Percentiles rank a stretch among this genome's conserved stretches.
Conservation (phyloP, 2,888 invertebrate genomes). For the Cheilosia urbana region DNA sequence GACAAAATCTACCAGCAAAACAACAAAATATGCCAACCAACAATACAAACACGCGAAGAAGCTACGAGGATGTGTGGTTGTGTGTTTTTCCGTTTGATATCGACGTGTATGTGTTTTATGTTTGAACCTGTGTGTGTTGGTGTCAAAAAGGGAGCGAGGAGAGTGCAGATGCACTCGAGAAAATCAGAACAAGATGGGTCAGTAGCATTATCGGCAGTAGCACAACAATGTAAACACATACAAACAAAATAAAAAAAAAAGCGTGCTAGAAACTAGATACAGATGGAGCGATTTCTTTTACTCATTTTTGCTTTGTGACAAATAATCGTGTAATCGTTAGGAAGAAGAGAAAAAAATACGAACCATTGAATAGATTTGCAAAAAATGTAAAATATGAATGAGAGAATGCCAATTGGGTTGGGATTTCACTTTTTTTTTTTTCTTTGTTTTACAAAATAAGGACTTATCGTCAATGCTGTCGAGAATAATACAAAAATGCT, state of each 20-base stretch:
- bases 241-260: not conserved
- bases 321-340: constrained; percentile 73
- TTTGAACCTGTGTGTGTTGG: not conserved
- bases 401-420: constrained; percentile 53
- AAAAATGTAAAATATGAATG: constrained; percentile 62
- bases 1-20: constrained; percentile 30
- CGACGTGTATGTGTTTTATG: not conserved
- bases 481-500: constrained; percentile 59
- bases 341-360: constrained; percentile 42
- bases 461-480: constrained; percentile 45
- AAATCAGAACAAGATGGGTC: constrained; percentile 76
- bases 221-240: constrained; percentile 71
- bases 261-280: constrained; percentile 49
- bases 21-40: constrained; percentile 6
- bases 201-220: constrained; percentile 75
- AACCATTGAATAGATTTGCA: constrained; percentile 63
- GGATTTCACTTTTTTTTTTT: constrained; percentile 15
- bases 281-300: constrained; percentile 58
- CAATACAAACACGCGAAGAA: not conserved
- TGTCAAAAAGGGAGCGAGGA: constrained; percentile 37
- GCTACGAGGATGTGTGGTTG: not conserved
- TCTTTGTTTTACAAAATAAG: constrained; percentile 33
- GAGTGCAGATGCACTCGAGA: constrained; percentile 73
- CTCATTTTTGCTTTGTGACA: constrained; percentile 67
- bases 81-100: not conserved